Conservation (phyloP, 2,888 invertebrate genomes). For the Branchipolynoe longqiensis region DNA sequence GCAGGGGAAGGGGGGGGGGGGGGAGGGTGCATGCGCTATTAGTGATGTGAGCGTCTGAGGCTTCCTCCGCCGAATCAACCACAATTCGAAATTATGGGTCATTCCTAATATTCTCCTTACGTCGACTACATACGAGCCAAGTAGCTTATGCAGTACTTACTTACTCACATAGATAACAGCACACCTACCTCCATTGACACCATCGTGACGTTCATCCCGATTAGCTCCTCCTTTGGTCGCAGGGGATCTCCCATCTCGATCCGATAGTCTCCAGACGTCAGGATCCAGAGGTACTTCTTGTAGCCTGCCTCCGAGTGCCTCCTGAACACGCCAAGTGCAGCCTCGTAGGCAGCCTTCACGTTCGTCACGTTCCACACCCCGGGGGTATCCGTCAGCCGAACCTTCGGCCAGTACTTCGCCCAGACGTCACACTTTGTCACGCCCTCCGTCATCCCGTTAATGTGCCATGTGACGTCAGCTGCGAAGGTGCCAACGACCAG, state of each 20-base stretch:
- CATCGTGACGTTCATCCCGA: background rate
- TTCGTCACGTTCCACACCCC: background rate
- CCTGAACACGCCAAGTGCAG: background rate
- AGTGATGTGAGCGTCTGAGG: too few species aligned
- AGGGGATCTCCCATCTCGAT: background rate
- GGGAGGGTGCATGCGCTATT: too few species aligned
- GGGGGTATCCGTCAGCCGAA: background rate
- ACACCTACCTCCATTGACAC: background rate
- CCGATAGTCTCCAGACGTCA: background rate
- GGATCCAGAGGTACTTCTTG: background rate
- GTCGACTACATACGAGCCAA: too few species aligned
- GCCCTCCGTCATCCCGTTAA: background rate
- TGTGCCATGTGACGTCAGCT: background rate
- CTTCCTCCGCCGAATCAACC: too few species aligned
- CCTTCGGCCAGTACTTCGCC: background rate
- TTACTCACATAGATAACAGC: too few species aligned
- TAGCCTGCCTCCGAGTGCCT: background rate
- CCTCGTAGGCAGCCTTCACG: background rate
- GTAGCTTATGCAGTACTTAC: too few species aligned
- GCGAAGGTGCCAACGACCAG: background rate
- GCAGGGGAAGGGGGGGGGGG: too few species aligned
- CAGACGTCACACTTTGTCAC: background rate
- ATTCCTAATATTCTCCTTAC: too few species aligned
- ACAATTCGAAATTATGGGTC: too few species aligned
- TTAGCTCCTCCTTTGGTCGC: background rate